Conservation (phyloP, 2,113 vertebrate genomes). For the Odocoileus hemionus region DNA sequence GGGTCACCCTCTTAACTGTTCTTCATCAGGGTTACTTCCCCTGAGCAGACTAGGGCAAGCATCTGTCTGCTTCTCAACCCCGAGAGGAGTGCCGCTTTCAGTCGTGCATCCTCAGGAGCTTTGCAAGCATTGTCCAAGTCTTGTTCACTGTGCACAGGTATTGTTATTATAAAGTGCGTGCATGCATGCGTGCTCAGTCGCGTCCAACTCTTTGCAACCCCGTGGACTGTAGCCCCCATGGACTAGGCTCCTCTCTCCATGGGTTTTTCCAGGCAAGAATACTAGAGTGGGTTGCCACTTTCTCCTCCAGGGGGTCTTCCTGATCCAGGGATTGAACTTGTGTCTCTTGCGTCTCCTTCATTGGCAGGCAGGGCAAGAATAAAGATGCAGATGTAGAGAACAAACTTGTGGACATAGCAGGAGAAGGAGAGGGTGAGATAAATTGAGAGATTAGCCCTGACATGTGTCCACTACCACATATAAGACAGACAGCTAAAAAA, state of each 20-base stretch:
- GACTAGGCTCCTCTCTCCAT: background rate
- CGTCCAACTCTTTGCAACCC: background rate
- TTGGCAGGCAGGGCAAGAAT: background rate
- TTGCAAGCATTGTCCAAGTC: background rate
- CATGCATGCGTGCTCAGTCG: background rate
- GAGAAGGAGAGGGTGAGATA: background rate
- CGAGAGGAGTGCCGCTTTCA: background rate
- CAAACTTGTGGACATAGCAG: background rate
- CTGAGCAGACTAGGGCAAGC: background rate
- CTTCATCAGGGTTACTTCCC: background rate
- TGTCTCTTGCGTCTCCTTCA: background rate
- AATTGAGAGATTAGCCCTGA: background rate
- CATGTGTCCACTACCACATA: background rate
- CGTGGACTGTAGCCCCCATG: background rate
- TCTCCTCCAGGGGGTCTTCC: background rate
- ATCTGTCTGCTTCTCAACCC: background rate
- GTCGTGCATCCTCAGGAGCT: accelerated
- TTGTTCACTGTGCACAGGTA: background rate
- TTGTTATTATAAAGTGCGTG: background rate
- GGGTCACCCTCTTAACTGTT: background rate
- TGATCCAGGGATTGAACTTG: background rate
- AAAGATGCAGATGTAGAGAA: background rate
- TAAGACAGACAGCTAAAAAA: no score
- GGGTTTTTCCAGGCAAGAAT: background rate
- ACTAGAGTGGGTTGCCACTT: background rate